A percentile compares a stretch with the other conserved stretches of the same genome.
These are phyloP conservation scores for Porites lobata DNA, from an alignment of 92 coral and sea anemone species.

Conservation along the genomic window DNA sequence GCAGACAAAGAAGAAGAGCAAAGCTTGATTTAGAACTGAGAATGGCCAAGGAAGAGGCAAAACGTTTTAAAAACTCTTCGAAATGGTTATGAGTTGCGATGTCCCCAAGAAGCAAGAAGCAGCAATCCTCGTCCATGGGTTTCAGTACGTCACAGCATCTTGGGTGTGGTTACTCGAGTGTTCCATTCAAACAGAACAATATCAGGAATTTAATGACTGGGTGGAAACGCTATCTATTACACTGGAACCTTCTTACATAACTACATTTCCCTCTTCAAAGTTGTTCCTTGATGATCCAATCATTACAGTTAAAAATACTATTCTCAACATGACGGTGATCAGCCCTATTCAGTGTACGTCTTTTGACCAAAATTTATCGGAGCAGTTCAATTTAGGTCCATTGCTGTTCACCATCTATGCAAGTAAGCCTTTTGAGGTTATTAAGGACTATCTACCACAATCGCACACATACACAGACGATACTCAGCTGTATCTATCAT, in stretches of 20 bases:
- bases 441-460: no score
- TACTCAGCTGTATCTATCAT: no score
- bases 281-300: conserved; percentile 34
- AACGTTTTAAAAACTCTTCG: conserved; percentile 16
- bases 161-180: conserved; percentile 54
- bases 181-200: conserved; percentile 35
- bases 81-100: conserved; percentile 29
- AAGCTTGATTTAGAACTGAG: not conserved
- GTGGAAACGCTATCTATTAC: conserved; percentile 49
- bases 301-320: conserved; percentile 15
- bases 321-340: conserved; percentile 33
- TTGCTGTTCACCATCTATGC: no score
- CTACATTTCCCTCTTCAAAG: conserved; percentile 3
- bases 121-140: conserved; percentile 36
- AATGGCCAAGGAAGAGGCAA: conserved; percentile 43
- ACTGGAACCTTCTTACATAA: conserved; percentile 46
- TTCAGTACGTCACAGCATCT: conserved; percentile 47
- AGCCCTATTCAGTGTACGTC: no score
- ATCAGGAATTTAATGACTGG: conserved; percentile 68
- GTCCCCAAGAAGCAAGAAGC: conserved; percentile 51
- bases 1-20: conserved; percentile 45
- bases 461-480: no score
- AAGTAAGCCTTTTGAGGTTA: no score
- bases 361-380: no score
- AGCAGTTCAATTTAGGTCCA: no score